Evolutionary conservation across 2,797 vertebrate genomes (phyloP).

Genomic region (Sebastes cheni): DNA sequence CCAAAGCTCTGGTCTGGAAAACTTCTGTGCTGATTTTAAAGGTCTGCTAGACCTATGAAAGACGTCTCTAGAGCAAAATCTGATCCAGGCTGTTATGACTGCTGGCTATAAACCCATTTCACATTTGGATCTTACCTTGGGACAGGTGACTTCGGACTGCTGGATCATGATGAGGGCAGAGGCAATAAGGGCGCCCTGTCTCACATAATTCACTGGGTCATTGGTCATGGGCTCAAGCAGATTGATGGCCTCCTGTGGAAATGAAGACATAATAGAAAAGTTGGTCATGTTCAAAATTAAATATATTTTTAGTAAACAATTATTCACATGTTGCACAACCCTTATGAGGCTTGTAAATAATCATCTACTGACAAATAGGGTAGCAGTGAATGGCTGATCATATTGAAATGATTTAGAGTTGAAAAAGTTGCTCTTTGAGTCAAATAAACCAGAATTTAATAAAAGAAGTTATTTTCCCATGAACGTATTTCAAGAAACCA

Average conservation of each 20-base stretch:
- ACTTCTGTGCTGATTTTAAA: not conserved
- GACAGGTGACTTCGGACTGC: slow-evolving; percentile 96
- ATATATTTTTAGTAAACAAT: not conserved
- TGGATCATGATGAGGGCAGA: slow-evolving; percentile 99
- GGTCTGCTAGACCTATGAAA: not conserved
- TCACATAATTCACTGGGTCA: slow-evolving; percentile 97
- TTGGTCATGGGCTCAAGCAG: slow-evolving; percentile 99
- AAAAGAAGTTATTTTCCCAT: not conserved
- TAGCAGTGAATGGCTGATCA: not conserved
- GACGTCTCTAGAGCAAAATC: not conserved
- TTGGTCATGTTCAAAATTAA: not conserved
- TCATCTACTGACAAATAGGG: not conserved
- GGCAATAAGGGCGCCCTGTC: slow-evolving; percentile 96
- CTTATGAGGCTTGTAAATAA: not conserved
- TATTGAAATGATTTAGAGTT: not conserved
- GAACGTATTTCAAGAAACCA: not conserved
- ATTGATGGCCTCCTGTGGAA: slow-evolving; percentile 95
- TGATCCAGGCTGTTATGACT: not conserved
- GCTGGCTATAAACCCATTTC: not conserved
- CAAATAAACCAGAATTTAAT: not conserved
- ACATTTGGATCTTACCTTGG: slow-evolving; percentile 85
- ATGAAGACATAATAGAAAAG: not conserved
- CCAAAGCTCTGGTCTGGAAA: not conserved
- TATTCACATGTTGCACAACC: not conserved
- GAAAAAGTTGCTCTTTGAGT: not conserved